Base-by-base conservation (phyloP, 53 echinoderm and acorn worm species). In the Holothuria scabra region DNA sequence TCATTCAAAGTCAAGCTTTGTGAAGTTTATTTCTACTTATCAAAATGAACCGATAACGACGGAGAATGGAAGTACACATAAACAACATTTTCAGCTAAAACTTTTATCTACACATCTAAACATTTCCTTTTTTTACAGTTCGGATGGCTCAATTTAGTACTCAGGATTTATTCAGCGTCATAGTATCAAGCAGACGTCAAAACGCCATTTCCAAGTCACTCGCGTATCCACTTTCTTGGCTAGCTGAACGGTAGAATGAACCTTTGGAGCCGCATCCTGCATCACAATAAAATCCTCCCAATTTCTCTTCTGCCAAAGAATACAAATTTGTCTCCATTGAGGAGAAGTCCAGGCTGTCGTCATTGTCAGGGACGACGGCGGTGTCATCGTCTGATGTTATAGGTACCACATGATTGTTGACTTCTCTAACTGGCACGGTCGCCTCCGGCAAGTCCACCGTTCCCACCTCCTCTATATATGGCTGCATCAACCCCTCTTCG, bases 161-260 rank as follows among this genome's bases (percentile, higher is more conserved):
- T 41, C 41, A 41, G 41, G 41, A 41, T 41, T 41, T 41, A 8
- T 41, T 41, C 41, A 6, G 2, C 10, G 7, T 41, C 2, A 41
- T 41, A 41, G 10, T 41, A 41, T 2, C 16, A 76, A 23, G 12
- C 12, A 4, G 11, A 20, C 58, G 59, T 78, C 78, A 78, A 78
- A 78, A 78, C 4, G 62, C 65, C 9, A 49, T 69, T 23, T 93
- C 93, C 18, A 83, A 84, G 8, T 90, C 90, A 56, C 90, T 93
- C 10, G 46, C 84, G 67, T 93, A 93, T 0, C 90, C 90, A 59
- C 90, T 90, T 48, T 90, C 90, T 31, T 79, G 86, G n/a, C 90
- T 90, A 59, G 85, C 46, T 22, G 79, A 85, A 19, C 93, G 83
- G 20, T 67, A 85, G 22, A 82, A 88, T 5, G 62, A 63, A 8